Evolutionary conservation across 1,140 invertebrate genomes (phyloP), one percentile per base, ranked within the genome.

Genomic region (Drosophila varians): DNA sequence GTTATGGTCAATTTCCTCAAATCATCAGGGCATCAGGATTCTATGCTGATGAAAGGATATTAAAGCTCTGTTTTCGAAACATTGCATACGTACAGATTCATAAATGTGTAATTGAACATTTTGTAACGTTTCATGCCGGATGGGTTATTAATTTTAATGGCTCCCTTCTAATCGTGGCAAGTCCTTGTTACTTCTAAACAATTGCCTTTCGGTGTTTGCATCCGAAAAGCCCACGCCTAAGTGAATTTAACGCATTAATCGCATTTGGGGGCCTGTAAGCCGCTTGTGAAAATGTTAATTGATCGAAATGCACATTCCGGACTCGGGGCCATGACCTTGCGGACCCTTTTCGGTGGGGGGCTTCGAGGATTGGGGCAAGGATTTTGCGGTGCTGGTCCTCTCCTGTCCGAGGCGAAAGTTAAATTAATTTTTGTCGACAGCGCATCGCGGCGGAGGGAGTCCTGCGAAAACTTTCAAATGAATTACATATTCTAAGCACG

Each of bases 401-500:
- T 60, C 11, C 19, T 49, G 42, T 26, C 38, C 45, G 12, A 40
- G 38, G 40, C 54, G 46, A 65, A 80, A 87, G 66, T 87, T 84
- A 74, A 84, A 84, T 84, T 76, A 84, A 84, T 84, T 86, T 84
- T 52, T 69, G 72, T 79, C 61, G 72, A 76, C 76, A 73, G 72
- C 68, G 34, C 46, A 58, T 52, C 48, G 40, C 42, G 48, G 6
- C 47, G 7, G 54, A 46, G 12, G 21, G 31, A 26, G 19, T n/a
- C 12, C 45, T 31, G 45, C 36, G 19, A 77, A 80, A 74, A 74
- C 77, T 80, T 86, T 86, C 69, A 62, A 77, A 74, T 77, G 82
- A 87, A 87, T 87, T 86, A 84, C 80, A 83, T 54, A 86, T 86
- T 86, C 82, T 62, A 70, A 80, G 73, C 82, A 87, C 77, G 64